Evolutionary conservation across 2,888 invertebrate species (phyloP).

Genomic region (Sinopyrophorus schimmeli): DNA sequence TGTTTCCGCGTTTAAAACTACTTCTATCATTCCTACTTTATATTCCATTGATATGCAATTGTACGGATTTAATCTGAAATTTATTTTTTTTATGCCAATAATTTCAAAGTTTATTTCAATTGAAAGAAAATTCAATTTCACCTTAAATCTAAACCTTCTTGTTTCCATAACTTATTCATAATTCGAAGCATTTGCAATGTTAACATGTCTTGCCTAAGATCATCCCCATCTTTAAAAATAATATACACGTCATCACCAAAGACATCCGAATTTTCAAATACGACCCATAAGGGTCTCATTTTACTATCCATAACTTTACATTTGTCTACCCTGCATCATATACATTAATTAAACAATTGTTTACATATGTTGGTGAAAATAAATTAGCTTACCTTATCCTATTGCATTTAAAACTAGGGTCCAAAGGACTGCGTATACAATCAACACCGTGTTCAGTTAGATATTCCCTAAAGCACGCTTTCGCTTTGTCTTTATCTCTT

Average conservation of each 20-base stretch:
- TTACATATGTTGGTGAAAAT: not conserved
- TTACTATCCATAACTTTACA: slow-evolving; percentile 95
- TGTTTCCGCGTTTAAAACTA: slow-evolving; percentile 88
- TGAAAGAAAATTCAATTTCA: no score
- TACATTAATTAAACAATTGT: slow-evolving; percentile 11
- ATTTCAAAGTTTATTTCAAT: no score
- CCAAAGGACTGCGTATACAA: slow-evolving; percentile 77
- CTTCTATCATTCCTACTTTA: slow-evolving; percentile 90
- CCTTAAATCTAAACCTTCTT: slow-evolving; percentile 89
- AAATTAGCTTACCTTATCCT: slow-evolving; percentile 68
- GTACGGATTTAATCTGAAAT: slow-evolving; percentile 85
- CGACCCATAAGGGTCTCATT: slow-evolving; percentile 88
- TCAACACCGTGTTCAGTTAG: slow-evolving; percentile 74
- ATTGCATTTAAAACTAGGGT: slow-evolving; percentile 81
- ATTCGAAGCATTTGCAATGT: slow-evolving; percentile 94
- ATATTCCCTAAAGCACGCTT: slow-evolving; percentile 70
- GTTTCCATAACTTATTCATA: slow-evolving; percentile 97
- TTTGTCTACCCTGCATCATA: slow-evolving; percentile 63
- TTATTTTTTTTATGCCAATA: no score
- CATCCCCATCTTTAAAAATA: slow-evolving; percentile 94
- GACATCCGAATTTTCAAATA: slow-evolving; percentile 83
- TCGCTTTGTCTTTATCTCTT: slow-evolving; percentile 77
- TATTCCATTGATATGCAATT: slow-evolving; percentile 91
- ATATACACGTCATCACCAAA: slow-evolving; percentile 85
- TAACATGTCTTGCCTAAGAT: slow-evolving; percentile 96